A percentile compares a stretch with the other conserved stretches of the same genome.
phyloP scores from a whole-genome alignment of 2,888 invertebrate genomes.

The Pseudeuparius sepicola region DNA sequence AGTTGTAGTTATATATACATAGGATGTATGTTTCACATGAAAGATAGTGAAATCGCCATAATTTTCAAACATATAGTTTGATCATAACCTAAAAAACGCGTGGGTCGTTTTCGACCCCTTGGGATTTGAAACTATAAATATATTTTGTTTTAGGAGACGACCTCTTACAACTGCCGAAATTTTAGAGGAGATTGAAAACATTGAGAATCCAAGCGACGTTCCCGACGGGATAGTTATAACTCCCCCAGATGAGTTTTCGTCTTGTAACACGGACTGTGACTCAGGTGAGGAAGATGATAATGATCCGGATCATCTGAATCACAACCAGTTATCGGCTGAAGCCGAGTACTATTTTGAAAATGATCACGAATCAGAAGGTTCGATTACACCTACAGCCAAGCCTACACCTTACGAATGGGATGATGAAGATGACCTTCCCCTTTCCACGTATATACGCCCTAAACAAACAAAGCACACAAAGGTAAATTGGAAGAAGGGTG shows the following conservation, averaged over 20 bases:
- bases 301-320: not conserved
- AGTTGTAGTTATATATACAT: too few species aligned
- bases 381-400: too few species aligned
- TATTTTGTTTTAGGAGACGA: not conserved
- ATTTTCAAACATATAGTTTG: too few species aligned
- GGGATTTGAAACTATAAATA: constrained; percentile 2
- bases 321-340: constrained; percentile 1
- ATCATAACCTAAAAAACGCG: too few species aligned
- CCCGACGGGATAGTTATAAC: constrained; percentile 1
- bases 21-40: too few species aligned
- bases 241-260: constrained; percentile 1
- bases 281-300: constrained; percentile 1
- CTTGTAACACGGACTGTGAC: constrained; percentile 1
- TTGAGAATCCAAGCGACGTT: constrained; percentile 1
- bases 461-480: not conserved
- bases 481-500: constrained; percentile 4
- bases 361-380: constrained; percentile 2
- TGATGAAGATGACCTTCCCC: constrained; percentile 4
- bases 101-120: too few species aligned
- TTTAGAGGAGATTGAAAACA: constrained; percentile 1
- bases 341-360: constrained; percentile 6
- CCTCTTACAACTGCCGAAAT: not conserved
- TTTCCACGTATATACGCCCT: too few species aligned
- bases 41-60: too few species aligned
- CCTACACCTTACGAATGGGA: constrained; percentile 3